Base-by-base conservation (phyloP, 1,140 invertebrate genomes). In the Bombus difficillimus region DNA sequence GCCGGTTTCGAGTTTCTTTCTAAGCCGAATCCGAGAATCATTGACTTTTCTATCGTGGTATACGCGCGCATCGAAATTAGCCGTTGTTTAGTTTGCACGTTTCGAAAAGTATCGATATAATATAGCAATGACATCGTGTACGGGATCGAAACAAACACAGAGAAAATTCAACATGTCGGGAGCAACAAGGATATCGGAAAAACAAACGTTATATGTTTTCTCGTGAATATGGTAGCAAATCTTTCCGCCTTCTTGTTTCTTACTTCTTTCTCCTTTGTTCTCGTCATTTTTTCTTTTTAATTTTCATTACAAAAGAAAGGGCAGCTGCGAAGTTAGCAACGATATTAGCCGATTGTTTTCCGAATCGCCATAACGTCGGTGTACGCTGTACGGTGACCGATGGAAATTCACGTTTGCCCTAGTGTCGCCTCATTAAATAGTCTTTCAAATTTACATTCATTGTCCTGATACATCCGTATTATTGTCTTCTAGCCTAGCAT, bases 31-130 rank as follows among this genome's bases (percentile, higher is more conserved):
- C 6, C 34, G 9, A 71, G n/a, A 83, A 72, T 62, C 18, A 18
- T 74, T 18, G 25, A 37, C 34, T n/a, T 32, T 53, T 15, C 18
- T 9, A 10, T 39, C 6, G n/a, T 59, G 43, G 62, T 59, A 79
- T 28, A 28, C 39, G n/a, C 73, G 43, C 34, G 53, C 34, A n/a
- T 57, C 41, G 69, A 62, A 69, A 75, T 37, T 32, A 37, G 8
- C 71, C 71, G 78, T 80, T 81, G 69, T 85, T 88, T 75, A 69
- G 69, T 62, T 78, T 15, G 47, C 43, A 69, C 34, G 77, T 87
- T 47, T 62, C 71, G 41, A 80, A 72, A 88, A 88, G 53, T 71
- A 57, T 80, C 57, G 18, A 72, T 62, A 25, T 37, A 53, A 53
- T 53, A 80, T 18, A 39, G 53, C 64, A 41, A 74, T 62, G 28